phyloP scores from a whole-genome alignment of 2,888 invertebrate species.

The Euplagia quadripunctaria region DNA sequence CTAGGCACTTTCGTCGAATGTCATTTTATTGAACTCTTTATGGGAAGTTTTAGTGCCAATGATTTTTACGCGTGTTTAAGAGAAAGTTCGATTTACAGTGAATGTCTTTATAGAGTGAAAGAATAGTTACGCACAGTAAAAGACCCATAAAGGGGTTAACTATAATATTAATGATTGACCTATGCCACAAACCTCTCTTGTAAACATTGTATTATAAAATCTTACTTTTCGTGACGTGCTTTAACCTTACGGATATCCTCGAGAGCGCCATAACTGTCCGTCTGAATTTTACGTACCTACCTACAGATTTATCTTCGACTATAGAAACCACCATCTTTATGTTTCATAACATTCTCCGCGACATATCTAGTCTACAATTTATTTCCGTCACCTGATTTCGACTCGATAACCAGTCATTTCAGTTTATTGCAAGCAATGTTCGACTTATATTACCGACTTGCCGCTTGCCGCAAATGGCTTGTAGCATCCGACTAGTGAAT shows the following conservation, averaged over 20 bases:
- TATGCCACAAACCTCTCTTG: neutral
- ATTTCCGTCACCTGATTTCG: constrained; percentile 34
- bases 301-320: neutral
- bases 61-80: constrained; percentile 11
- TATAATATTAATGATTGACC: neutral
- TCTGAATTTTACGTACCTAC: neutral
- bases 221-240: neutral
- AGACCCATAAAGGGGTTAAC: neutral
- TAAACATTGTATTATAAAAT: neutral
- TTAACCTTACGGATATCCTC: neutral
- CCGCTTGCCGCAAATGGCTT: constrained; percentile 46
- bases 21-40: constrained; percentile 33
- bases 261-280: neutral
- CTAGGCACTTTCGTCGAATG: constrained; percentile 28
- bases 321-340: constrained; percentile 35
- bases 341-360: constrained; percentile 43
- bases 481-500: constrained; percentile 56
- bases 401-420: constrained; percentile 49
- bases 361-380: constrained; percentile 40
- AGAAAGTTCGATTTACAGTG: neutral
- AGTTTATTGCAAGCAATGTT: constrained; percentile 25
- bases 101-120: neutral
- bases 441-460: constrained; percentile 17
- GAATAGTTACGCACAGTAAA: neutral
- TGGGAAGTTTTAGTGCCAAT: neutral